Conservation (phyloP, 2,888 invertebrate genomes). For the Candidula unifasciata region DNA sequence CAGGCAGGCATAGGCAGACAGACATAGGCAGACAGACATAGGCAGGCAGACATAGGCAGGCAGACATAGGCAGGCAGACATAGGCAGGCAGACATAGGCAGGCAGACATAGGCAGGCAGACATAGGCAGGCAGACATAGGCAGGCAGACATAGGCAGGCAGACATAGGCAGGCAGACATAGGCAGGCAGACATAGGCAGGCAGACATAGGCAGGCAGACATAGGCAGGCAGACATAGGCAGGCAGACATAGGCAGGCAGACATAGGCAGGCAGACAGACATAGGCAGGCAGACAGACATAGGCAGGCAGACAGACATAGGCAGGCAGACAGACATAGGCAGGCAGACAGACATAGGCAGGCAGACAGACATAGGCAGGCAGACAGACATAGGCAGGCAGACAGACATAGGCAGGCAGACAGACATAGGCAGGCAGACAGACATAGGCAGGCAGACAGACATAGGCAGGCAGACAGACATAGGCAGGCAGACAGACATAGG, state of each 20-base stretch:
- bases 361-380: conserved; percentile 2
- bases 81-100: neutral
- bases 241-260: conserved; percentile 26
- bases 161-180: conserved; percentile 22
- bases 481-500: neutral
- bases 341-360: conserved; percentile 22
- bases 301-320: conserved; percentile 23
- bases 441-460: neutral
- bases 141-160: conserved; percentile 1
- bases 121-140: conserved; percentile 14
- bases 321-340: conserved; percentile 32
- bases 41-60: conserved; percentile 10
- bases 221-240: conserved; percentile 22
- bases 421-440: conserved; percentile 1
- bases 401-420: neutral
- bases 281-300: conserved; percentile 25
- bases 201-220: conserved; percentile 35
- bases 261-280: conserved; percentile 25
- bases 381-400: conserved; percentile 1
- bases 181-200: conserved; percentile 25
- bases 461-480: too few relatives aligned
- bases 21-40: conserved; percentile 37
- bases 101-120: neutral
- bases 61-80: conserved; percentile 8
- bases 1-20: conserved; percentile 25